A percentile compares a stretch with the other conserved stretches of the same genome.
Evolutionary conservation across 2,888 invertebrate genomes (phyloP).

Genomic region (Drosophila suboccidentalis): DNA sequence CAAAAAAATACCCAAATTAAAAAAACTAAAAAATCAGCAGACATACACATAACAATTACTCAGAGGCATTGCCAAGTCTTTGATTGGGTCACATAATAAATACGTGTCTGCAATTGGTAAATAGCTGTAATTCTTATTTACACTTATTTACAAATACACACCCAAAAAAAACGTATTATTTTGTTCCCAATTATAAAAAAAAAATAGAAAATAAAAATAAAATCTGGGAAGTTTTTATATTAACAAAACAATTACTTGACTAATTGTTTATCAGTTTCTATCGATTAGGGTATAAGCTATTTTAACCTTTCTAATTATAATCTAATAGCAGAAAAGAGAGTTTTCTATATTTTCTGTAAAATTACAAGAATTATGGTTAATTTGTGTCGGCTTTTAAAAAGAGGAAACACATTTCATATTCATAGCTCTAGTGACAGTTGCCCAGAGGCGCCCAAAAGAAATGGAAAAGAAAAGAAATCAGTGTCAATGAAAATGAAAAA

Average conservation of each 20-base stretch:
- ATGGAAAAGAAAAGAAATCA: conserved; percentile 68
- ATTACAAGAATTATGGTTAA: not conserved
- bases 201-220: not conserved
- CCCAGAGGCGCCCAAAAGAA: conserved; percentile 43
- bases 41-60: conserved; percentile 38
- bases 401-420: conserved; percentile 19
- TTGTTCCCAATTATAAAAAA: too few species aligned
- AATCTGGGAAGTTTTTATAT: not conserved
- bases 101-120: conserved; percentile 61
- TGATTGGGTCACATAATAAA: conserved; percentile 50
- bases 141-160: conserved; percentile 32
- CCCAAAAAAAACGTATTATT: conserved; percentile 28
- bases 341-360: not conserved
- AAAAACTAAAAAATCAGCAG: conserved; percentile 5
- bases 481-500: conserved; percentile 75
- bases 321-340: not conserved
- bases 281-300: too few species aligned
- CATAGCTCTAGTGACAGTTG: conserved; percentile 42
- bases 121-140: conserved; percentile 7
- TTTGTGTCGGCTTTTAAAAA: not conserved
- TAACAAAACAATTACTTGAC: too few species aligned
- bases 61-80: conserved; percentile 26
- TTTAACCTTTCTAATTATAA: too few species aligned
- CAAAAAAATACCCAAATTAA: conserved; percentile 60
- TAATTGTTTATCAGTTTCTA: too few species aligned